Conservation (phyloP, 2,797 vertebrate species). For the Petrocephalus schoutedeni region DNA sequence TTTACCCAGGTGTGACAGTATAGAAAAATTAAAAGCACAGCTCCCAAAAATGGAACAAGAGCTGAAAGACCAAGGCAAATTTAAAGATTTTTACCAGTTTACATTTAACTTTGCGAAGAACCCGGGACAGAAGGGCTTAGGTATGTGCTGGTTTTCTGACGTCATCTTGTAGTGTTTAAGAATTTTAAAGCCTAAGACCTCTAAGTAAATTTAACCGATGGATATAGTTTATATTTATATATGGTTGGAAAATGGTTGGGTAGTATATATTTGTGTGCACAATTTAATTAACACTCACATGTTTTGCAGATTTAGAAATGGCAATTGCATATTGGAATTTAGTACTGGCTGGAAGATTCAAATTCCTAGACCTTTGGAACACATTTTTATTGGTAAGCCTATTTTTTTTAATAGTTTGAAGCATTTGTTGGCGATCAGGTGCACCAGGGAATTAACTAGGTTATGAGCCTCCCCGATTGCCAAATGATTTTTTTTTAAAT, state of each 20-base stretch:
- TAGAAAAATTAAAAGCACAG: conserved; percentile 83
- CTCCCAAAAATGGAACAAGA: conserved; percentile 90
- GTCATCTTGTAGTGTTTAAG: conserved; percentile 28
- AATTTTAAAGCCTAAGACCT: neutral
- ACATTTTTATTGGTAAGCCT: conserved; percentile 90
- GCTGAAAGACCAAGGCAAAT: conserved; percentile 83
- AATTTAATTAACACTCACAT: neutral
- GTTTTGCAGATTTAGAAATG: conserved; percentile 90
- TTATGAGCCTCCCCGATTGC: neutral
- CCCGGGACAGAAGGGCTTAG: conserved; percentile 92
- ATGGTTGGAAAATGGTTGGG: neutral
- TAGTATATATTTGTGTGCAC: neutral
- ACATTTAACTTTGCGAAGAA: conserved; percentile 98
- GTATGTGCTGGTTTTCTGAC: conserved; percentile 52
- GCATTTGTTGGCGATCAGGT: neutral
- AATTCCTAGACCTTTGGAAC: conserved; percentile 98
- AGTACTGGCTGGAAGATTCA: conserved; percentile 89
- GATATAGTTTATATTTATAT: neutral
- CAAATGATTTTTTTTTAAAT: neutral
- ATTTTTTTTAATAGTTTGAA: neutral
- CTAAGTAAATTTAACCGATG: neutral
- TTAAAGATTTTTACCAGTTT: conserved; percentile 97
- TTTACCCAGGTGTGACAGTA: conserved; percentile 79
- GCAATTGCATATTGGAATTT: conserved; percentile 97
- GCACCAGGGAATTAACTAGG: neutral